phyloP scores from a whole-genome alignment of 1,140 invertebrate genomes.

The Potamilus streckersoni region DNA sequence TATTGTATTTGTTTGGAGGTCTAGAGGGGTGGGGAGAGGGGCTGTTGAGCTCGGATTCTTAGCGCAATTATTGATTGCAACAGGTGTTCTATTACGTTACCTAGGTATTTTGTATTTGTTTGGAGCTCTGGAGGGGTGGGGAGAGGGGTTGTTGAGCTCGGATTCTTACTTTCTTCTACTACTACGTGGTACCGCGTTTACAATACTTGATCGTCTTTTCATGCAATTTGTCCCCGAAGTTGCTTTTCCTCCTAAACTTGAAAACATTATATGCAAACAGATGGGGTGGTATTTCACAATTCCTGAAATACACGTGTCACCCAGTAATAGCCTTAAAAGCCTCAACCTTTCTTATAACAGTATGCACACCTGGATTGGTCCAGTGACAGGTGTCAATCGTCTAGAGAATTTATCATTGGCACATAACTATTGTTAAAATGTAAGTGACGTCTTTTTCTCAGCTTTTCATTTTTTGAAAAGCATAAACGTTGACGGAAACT shows the following conservation, averaged over 20 bases:
- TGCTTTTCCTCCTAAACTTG: background rate
- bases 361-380: slow-evolving; percentile 6
- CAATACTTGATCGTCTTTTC: too few relatives aligned
- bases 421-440: slow-evolving; percentile 7
- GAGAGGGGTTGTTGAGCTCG: too few relatives aligned
- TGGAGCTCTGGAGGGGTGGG: too few relatives aligned
- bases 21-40: too few relatives aligned
- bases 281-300: background rate
- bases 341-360: background rate
- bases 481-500: slow-evolving; percentile 3
- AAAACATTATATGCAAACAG: background rate
- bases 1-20: too few relatives aligned
- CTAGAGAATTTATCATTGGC: slow-evolving; percentile 1
- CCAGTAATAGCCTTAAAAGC: background rate
- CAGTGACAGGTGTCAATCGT: background rate
- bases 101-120: too few relatives aligned
- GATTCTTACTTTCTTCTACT: too few relatives aligned
- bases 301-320: slow-evolving; percentile 10
- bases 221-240: background rate
- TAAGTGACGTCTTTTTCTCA: background rate
- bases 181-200: too few relatives aligned
- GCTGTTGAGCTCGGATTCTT: too few relatives aligned
- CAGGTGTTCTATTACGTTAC: too few relatives aligned
- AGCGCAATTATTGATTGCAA: too few relatives aligned
- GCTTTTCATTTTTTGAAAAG: background rate